Base-by-base conservation (phyloP, 2,888 invertebrate genomes). In the Lypha dubia region DNA sequence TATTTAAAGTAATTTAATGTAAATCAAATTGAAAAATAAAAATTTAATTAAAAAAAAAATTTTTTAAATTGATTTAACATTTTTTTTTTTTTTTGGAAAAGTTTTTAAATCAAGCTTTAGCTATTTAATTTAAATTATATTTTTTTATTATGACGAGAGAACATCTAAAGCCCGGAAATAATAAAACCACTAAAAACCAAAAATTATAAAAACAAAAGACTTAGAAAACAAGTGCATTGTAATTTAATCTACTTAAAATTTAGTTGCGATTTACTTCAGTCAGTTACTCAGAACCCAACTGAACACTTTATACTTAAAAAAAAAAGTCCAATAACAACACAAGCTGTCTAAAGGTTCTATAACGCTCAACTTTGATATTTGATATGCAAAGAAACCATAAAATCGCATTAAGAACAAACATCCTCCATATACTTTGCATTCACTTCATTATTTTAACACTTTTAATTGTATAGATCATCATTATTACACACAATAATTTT, bases 301-400 rank as follows among this genome's bases (percentile, higher is more conserved):
- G 56, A 56, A 75, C 20, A 56, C 35, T 56, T 22, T 11, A 24
- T n/a, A n/a, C n/a, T n/a, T n/a, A n/a, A n/a, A n/a, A n/a, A n/a
- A n/a, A 22, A 0, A 63, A 53, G 20, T 53, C 28, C 7, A 35
- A 63, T 11, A 20, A 58, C 11, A 51, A 17, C 13, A 1, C 15
- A 32, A 28, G 22, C 20, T 38, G 35, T 13, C 28, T n/a, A 2
- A 46, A 24, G n/a, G 13, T 49, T 8, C 32, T 44, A 0, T 44
- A 24, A 0, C 7, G 77, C 53, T 62, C 62, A 79, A 62, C 79
- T 79, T 79, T 79, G 70, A 53, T 71, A 79, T 79, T 79, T 46
- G 22, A 53, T 44, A 51, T 15, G 3, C 9, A 1, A 44, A 44
- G 51, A 79, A 53, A 53, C 76, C 67, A 58, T 67, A 70, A 8